Percentiles rank a stretch among this genome's conserved stretches.
Evolutionary conservation across 2,113 vertebrate genomes (phyloP).

Genomic region (Pelodiscus sinensis): DNA sequence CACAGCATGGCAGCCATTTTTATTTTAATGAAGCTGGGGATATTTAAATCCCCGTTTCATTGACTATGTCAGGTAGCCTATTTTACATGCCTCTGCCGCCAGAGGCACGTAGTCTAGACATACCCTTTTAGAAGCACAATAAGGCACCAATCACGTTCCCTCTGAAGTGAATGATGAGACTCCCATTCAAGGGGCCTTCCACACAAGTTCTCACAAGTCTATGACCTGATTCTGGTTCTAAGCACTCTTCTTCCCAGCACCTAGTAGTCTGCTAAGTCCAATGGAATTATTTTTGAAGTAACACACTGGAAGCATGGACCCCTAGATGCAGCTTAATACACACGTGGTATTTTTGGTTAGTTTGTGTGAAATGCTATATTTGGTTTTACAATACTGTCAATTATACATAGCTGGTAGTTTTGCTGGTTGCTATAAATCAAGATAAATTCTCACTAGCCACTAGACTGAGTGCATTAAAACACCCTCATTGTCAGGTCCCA

Average conservation of each 20-base stretch:
- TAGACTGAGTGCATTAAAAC: background rate
- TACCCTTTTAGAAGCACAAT: too few relatives aligned
- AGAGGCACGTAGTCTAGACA: too few relatives aligned
- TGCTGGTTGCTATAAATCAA: fast-evolving
- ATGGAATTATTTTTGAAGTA: background rate
- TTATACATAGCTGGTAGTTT: background rate
- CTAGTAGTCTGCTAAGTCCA: background rate
- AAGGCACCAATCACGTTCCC: background rate
- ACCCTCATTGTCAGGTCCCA: background rate
- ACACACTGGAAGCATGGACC: background rate
- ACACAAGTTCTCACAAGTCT: background rate
- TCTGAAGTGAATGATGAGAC: background rate
- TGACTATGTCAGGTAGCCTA: too few relatives aligned
- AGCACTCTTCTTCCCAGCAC: background rate
- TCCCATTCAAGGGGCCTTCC: background rate
- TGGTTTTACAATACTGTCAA: background rate
- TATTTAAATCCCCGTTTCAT: too few relatives aligned
- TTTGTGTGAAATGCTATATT: background rate
- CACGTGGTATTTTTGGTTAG: background rate
- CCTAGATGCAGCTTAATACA: background rate
- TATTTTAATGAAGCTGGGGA: too few relatives aligned
- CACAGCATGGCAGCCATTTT: too few relatives aligned
- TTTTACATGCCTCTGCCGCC: too few relatives aligned
- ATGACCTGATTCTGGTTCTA: background rate
- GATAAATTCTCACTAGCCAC: background rate